Evolutionary conservation across 2,888 invertebrate species (phyloP).

Genomic region (Embidobia sp.): DNA sequence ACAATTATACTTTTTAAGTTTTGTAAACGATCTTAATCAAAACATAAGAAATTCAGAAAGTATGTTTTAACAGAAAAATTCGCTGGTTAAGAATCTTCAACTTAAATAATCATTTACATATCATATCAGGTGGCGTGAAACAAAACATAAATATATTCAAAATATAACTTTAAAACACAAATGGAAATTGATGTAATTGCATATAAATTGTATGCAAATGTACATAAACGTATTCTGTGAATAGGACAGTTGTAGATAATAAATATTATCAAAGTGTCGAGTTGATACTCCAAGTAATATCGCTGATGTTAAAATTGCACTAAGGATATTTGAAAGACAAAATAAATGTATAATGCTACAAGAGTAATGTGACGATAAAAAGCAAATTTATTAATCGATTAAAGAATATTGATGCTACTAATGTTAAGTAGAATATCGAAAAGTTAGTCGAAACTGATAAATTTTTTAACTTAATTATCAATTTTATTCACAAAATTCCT

Average conservation of each 20-base stretch:
- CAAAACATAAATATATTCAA: constrained; percentile 36
- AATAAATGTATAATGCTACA: constrained; percentile 19
- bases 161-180: constrained; percentile 22
- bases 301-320: constrained; percentile 26
- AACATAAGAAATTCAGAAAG: no score
- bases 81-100: no score
- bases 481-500: no score
- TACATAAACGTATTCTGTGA: constrained; percentile 26
- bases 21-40: no score
- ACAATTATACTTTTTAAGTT: no score
- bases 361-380: constrained; percentile 22
- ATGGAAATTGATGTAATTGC: constrained; percentile 35
- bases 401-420: constrained; percentile 12
- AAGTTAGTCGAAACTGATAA: constrained; percentile 3
- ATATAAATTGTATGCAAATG: constrained; percentile 45
- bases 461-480: not conserved
- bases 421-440: constrained; percentile 11
- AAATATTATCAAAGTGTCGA: constrained; percentile 37
- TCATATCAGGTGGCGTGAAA: constrained; percentile 11
- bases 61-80: no score
- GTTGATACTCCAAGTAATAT: constrained; percentile 27
- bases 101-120: constrained; percentile 28
- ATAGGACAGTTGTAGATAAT: constrained; percentile 31
- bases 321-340: constrained; percentile 26
- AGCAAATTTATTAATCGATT: constrained; percentile 27